phyloP scores from a whole-genome alignment of 2,888 invertebrate species.

The Leptinotarsa juncta region DNA sequence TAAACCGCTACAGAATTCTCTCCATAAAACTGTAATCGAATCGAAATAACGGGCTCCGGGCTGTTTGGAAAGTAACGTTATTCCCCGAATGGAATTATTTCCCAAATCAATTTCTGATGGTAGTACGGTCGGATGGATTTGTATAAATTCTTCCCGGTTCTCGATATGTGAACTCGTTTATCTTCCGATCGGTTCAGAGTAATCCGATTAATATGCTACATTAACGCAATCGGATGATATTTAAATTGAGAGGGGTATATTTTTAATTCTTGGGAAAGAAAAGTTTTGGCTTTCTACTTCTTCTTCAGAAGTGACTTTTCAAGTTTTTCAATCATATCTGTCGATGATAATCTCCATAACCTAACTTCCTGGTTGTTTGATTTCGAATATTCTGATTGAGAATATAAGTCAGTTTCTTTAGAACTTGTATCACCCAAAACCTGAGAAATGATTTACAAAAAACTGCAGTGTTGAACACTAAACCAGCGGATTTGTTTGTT shows the following conservation, averaged over 20 bases:
- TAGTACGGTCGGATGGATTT: constrained; percentile 10
- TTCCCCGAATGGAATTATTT: constrained; percentile 4
- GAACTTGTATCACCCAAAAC: too few relatives aligned
- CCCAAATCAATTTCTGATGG: constrained; percentile 12
- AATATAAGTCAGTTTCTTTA: too few relatives aligned
- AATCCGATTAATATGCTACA: not conserved
- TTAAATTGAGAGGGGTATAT: not conserved
- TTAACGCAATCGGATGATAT: not conserved
- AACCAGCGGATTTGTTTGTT: too few relatives aligned
- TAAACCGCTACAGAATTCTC: not conserved
- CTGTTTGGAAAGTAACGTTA: constrained; percentile 2
- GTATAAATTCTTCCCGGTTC: not conserved
- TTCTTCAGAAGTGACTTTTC: too few relatives aligned
- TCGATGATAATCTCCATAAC: too few relatives aligned
- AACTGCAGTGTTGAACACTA: too few relatives aligned
- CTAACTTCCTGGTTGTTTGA: too few relatives aligned
- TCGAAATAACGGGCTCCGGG: not conserved
- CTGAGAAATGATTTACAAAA: too few relatives aligned
- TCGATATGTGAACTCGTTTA: not conserved
- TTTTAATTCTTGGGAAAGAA: not conserved
- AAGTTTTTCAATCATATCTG: too few relatives aligned
- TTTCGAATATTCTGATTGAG: too few relatives aligned
- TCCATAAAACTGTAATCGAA: constrained; percentile 5
- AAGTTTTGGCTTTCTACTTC: too few relatives aligned
- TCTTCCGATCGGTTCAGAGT: not conserved